Base-by-base conservation (phyloP, 2,888 invertebrate species). In the Galerucella nymphaeae region DNA sequence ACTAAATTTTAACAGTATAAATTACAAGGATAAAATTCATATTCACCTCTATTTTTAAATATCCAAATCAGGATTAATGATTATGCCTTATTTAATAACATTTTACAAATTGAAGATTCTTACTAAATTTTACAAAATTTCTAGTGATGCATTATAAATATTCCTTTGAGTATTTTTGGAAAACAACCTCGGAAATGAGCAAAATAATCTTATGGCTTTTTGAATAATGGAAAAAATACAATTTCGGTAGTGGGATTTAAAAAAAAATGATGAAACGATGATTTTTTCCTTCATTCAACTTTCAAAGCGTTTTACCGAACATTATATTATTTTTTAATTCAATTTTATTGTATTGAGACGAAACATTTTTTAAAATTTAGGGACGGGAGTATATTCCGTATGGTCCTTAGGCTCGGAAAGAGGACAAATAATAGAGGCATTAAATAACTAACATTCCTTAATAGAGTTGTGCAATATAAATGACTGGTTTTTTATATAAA, bases 351-450 rank as follows among this genome's bases (percentile, higher is more conserved):
- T 66, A 66, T 58, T 66, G 66, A 67, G 59, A 67, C 48, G 67
- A 59, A 58, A 61, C 59, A 55, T 62, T 69, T 70, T 70, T 20
- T 41, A 42, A 79, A 75, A 63, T 78, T 80, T 79, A 86, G 86
- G 87, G 87, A 87, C 87, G 87, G 87, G 85, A 82, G 83, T 84
- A 57, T 45, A 62, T 85, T 86, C 86, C 86, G 85, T 70, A 16
- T 85, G 85, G 86, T 87, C 86, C 85, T 84, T 82, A 85, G 87
- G 87, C 87, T 87, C 87, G 87, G 87, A 87, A 84, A 83, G 74
- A 84, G 83, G 83, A 82, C 80, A 83, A 83, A 82, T 79, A 81
- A 82, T 80, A 81, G 61, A 18, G 11, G 8, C 61, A 13, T 18
- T n/a, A n/a, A 53, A 61, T 30, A 81, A 61, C 61, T 10, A 18